Conservation (phyloP, 2,888 invertebrate species). For the Ochropleura leucogaster region DNA sequence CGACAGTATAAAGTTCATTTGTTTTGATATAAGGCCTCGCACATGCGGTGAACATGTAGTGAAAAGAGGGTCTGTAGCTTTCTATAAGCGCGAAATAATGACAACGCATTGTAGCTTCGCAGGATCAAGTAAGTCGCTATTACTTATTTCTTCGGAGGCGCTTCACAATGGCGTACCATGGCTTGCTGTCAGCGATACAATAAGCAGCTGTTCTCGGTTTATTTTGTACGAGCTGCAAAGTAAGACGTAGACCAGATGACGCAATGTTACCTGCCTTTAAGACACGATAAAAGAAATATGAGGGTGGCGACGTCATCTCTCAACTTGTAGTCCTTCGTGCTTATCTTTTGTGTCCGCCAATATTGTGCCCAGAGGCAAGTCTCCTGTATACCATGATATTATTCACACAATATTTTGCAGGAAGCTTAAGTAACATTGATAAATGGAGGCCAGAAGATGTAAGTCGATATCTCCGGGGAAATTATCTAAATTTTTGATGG, state of each 20-base stretch:
- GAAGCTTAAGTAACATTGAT: conserved; percentile 56
- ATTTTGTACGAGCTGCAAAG: conserved; percentile 78
- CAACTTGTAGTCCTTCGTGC: conserved; percentile 73
- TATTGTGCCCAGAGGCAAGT: conserved; percentile 67
- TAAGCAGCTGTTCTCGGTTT: conserved; percentile 84
- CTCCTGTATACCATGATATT: conserved; percentile 40
- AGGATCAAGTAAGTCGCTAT: conserved; percentile 87
- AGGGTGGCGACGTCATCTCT: conserved; percentile 70
- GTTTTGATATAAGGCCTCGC: conserved; percentile 70
- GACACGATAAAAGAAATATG: conserved; percentile 76
- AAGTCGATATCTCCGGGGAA: conserved; percentile 59
- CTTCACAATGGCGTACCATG: conserved; percentile 83
- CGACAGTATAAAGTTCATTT: conserved; percentile 65
- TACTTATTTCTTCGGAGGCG: conserved; percentile 85
- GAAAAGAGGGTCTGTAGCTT: conserved; percentile 75
- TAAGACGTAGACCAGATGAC: conserved; percentile 82
- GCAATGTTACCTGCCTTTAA: conserved; percentile 81
- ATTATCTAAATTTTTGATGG: conserved; percentile 34
- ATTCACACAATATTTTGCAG: conserved; percentile 42
- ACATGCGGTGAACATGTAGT: conserved; percentile 69
- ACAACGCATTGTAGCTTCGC: conserved; percentile 84
- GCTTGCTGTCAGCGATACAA: conserved; percentile 88
- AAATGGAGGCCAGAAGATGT: conserved; percentile 36
- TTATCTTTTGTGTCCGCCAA: conserved; percentile 74
- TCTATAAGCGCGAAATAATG: conserved; percentile 84